These are phyloP conservation scores for Diplodus sargus DNA, from an alignment of 2,797 vertebrate genomes.

Conservation along the genomic window DNA sequence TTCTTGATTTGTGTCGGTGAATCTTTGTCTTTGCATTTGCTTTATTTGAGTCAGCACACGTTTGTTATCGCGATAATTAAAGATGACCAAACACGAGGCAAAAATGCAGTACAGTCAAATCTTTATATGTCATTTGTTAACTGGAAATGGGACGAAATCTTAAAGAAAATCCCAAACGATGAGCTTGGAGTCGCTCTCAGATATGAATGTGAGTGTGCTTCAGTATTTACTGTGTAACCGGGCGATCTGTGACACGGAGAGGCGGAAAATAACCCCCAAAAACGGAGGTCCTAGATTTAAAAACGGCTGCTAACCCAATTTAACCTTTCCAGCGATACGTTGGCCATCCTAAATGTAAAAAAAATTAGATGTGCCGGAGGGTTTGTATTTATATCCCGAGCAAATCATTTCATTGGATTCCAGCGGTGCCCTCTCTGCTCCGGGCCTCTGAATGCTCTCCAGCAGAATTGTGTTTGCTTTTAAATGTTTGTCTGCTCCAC, in stretches of 20 bases:
- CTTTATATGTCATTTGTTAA: too few relatives aligned
- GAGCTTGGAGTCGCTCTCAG: slow-evolving; percentile 1
- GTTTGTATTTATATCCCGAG: slow-evolving; percentile 13
- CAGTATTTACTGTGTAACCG: neutral
- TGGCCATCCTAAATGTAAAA: neutral
- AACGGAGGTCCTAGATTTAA: neutral
- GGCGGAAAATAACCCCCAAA: neutral
- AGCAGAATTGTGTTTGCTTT: slow-evolving; percentile 26
- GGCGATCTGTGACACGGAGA: neutral
- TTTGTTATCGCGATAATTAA: neutral
- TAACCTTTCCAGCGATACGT: slow-evolving; percentile 2
- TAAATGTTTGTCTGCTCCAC: slow-evolving; percentile 49
- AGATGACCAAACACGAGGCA: neutral
- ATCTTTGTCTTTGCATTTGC: neutral
- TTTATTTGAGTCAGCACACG: neutral
- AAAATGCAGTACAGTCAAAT: too few relatives aligned
- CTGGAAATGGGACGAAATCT: neutral
- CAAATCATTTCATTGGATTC: neutral
- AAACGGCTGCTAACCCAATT: neutral
- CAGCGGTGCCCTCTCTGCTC: neutral
- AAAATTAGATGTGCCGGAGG: neutral
- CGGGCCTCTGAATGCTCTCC: slow-evolving; percentile 17
- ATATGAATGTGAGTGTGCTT: neutral
- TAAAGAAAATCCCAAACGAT: neutral
- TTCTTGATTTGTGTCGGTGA: neutral